phyloP scores from a whole-genome alignment of 2,888 invertebrate genomes.

The Rapana venosa region DNA sequence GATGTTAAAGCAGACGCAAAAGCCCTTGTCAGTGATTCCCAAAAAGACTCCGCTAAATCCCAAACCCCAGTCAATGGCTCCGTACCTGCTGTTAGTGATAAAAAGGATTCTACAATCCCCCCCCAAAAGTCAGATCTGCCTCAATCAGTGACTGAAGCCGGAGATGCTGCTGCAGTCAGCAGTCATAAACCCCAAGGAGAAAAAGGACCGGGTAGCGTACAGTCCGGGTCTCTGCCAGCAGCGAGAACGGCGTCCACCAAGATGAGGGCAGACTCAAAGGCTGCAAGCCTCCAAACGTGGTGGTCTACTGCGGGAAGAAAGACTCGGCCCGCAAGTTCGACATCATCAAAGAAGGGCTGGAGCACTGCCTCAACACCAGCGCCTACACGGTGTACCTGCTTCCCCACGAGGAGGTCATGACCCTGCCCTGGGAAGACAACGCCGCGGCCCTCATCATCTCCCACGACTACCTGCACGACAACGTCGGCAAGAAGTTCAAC shows the following conservation, averaged over 20 bases:
- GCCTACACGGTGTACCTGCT: slow-evolving; percentile 74
- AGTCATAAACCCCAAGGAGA: not conserved
- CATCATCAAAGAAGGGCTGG: slow-evolving; percentile 60
- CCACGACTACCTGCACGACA: slow-evolving; percentile 65
- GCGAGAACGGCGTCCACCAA: not conserved
- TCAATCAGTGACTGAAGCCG: not conserved
- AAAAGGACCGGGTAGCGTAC: not conserved
- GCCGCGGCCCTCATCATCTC: slow-evolving; percentile 68
- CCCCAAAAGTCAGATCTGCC: not conserved
- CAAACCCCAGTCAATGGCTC: not conserved
- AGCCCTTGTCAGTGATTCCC: not conserved
- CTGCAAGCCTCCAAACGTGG: slow-evolving; percentile 76
- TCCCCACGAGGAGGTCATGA: slow-evolving; percentile 67
- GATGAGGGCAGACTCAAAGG: not conserved
- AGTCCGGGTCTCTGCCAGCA: not conserved
- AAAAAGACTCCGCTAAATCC: not conserved
- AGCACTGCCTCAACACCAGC: slow-evolving; percentile 68
- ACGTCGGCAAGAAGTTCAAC: slow-evolving; percentile 54
- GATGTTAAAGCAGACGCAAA: not conserved
- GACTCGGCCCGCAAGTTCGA: slow-evolving; percentile 70
- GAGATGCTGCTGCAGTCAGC: not conserved
- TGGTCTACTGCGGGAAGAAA: slow-evolving; percentile 74
- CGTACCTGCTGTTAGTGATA: not conserved
- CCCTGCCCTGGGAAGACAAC: slow-evolving; percentile 74
- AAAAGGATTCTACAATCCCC: not conserved